A percentile compares a stretch with the other conserved stretches of the same genome.
phyloP scores from a whole-genome alignment of 2,797 vertebrate species.

The Sebastes goodei region DNA sequence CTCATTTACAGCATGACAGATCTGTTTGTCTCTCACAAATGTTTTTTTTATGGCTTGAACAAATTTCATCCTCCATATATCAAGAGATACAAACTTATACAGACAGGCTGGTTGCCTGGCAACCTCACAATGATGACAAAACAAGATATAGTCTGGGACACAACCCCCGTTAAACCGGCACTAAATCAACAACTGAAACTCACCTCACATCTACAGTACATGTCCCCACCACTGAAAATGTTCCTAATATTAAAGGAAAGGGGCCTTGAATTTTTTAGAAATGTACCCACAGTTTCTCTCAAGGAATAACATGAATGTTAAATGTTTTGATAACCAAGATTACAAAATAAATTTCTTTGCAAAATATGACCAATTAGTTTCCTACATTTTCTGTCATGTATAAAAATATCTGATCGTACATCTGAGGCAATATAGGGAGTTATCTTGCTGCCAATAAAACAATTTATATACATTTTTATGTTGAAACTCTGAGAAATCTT shows the following conservation, averaged over 20 bases:
- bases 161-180: neutral
- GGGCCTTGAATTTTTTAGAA: neutral
- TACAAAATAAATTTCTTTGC: neutral
- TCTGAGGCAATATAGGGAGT: neutral
- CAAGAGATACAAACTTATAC: neutral
- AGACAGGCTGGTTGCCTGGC: neutral
- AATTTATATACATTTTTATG: neutral
- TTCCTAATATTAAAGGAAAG: neutral
- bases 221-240: neutral
- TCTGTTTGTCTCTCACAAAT: neutral
- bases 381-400: neutral
- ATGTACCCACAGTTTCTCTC: neutral
- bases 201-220: too few species aligned
- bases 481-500: neutral
- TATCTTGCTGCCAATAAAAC: fast-evolving
- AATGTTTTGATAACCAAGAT: neutral
- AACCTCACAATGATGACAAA: neutral
- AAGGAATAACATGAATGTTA: neutral
- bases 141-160: neutral
- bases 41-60: neutral
- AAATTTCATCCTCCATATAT: neutral
- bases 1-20: neutral
- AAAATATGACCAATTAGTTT: neutral
- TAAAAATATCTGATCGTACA: neutral
- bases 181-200: neutral